Evolutionary conservation across 2,888 invertebrate genomes (phyloP).

Genomic region (Andrena bucephala): DNA sequence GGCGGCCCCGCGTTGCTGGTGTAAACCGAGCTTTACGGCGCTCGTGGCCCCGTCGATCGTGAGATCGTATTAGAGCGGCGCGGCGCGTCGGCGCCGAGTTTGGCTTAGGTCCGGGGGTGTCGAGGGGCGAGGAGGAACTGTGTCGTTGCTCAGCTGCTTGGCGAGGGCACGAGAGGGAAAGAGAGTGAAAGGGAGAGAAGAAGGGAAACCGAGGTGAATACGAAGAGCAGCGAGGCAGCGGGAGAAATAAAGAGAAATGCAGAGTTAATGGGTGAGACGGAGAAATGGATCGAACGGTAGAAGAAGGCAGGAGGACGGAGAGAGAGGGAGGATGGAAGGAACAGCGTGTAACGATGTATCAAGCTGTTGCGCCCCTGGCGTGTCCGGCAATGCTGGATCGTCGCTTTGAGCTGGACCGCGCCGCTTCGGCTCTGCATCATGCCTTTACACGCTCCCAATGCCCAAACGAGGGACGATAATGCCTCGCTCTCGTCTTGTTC

Average conservation of each 20-base stretch:
- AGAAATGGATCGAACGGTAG: slow-evolving; percentile 32
- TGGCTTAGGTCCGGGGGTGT: slow-evolving; percentile 58
- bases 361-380: slow-evolving; percentile 85
- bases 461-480: slow-evolving; percentile 83
- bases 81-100: slow-evolving; percentile 64
- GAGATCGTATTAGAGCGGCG: slow-evolving; percentile 71
- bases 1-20: slow-evolving; percentile 64
- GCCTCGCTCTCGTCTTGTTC: slow-evolving; percentile 78
- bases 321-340: slow-evolving; percentile 69
- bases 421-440: slow-evolving; percentile 81
- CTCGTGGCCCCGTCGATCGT: slow-evolving; percentile 71
- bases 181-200: slow-evolving; percentile 22
- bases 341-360: slow-evolving; percentile 85
- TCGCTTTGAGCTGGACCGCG: slow-evolving; percentile 82
- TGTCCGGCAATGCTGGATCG: slow-evolving; percentile 83
- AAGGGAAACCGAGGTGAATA: not conserved
- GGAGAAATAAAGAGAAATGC: slow-evolving; percentile 33
- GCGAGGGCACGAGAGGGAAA: slow-evolving; percentile 3
- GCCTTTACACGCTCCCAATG: slow-evolving; percentile 82
- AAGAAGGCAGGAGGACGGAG: slow-evolving; percentile 28
- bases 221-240: slow-evolving; percentile 13
- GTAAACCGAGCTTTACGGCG: slow-evolving; percentile 72
- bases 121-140: slow-evolving; percentile 33
- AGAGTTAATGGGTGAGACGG: slow-evolving; percentile 19
- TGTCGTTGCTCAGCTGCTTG: not conserved